A percentile compares a stretch with the other conserved stretches of the same genome.
These are phyloP conservation scores for Adelognathus sp. DNA, from an alignment of 2,888 invertebrate species.

Conservation along the genomic window DNA sequence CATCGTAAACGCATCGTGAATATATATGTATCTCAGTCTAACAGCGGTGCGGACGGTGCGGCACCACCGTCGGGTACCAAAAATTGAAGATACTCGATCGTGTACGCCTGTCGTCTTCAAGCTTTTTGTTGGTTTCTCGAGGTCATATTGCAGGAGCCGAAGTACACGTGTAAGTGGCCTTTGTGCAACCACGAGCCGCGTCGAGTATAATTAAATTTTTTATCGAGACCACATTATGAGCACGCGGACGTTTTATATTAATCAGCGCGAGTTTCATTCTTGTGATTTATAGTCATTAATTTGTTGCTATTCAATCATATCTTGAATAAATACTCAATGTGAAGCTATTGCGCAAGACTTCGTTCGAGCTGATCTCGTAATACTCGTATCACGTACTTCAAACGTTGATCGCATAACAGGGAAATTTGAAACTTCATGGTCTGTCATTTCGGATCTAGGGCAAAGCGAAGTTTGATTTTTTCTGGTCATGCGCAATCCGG, in stretches of 20 bases:
- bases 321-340: not conserved
- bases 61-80: not conserved
- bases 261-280: not conserved
- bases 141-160: constrained; percentile 30
- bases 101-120: constrained; percentile 3
- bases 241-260: not conserved
- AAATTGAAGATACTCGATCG: constrained; percentile 17
- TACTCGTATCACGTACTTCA: no score
- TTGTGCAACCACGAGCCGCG: constrained; percentile 19
- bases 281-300: not conserved
- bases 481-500: no score
- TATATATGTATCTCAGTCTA: constrained; percentile 6
- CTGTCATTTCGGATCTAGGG: no score
- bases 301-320: not conserved
- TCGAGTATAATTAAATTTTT: constrained; percentile 36
- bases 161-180: constrained; percentile 6
- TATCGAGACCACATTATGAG: constrained; percentile 14
- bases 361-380: not conserved
- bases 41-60: not conserved
- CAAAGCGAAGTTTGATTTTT: no score
- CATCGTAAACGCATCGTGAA: constrained; percentile 42
- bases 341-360: not conserved
- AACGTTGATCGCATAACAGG: no score
- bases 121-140: constrained; percentile 33
- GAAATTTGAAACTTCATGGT: no score